Evolutionary conservation across 2,797 vertebrate species (phyloP).

Genomic region (Syngnathus rostellatus): DNA sequence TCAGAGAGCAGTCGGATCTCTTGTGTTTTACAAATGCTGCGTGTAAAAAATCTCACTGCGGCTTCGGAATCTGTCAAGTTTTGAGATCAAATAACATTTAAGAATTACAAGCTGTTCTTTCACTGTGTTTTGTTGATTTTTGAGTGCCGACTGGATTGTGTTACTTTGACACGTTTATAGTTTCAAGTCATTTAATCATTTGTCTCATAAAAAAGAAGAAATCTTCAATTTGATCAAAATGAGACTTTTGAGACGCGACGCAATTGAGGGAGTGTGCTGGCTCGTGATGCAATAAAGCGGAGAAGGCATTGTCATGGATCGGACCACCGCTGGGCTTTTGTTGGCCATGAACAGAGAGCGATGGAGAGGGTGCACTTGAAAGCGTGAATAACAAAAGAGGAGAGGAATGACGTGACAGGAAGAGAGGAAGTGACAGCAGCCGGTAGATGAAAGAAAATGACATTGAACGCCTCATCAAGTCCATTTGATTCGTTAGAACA

Average conservation of each 20-base stretch:
- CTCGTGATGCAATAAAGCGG: conserved; percentile 22
- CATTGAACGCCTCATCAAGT: neutral
- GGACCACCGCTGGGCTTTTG: conserved; percentile 41
- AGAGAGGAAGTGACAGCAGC: conserved; percentile 18
- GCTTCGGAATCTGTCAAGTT: neutral
- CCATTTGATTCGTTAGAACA: neutral
- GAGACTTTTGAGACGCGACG: neutral
- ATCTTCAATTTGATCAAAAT: too few species aligned
- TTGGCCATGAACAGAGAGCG: conserved; percentile 18
- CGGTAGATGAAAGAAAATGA: conserved; percentile 14
- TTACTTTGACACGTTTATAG: neutral
- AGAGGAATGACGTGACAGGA: conserved; percentile 38
- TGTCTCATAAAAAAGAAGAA: neutral
- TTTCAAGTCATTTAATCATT: too few species aligned
- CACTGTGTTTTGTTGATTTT: neutral
- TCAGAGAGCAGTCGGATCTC: neutral
- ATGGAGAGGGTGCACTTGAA: conserved; percentile 30
- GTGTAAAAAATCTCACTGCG: neutral
- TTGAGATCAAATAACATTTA: neutral
- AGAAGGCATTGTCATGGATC: conserved; percentile 43
- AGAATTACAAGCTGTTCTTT: neutral
- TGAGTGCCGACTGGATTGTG: neutral
- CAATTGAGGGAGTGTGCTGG: conserved; percentile 9
- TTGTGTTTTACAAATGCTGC: neutral
- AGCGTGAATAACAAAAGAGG: conserved; percentile 55